Base-by-base conservation (phyloP, 2,797 vertebrate genomes). In the Rhynchotus rufescens region DNA sequence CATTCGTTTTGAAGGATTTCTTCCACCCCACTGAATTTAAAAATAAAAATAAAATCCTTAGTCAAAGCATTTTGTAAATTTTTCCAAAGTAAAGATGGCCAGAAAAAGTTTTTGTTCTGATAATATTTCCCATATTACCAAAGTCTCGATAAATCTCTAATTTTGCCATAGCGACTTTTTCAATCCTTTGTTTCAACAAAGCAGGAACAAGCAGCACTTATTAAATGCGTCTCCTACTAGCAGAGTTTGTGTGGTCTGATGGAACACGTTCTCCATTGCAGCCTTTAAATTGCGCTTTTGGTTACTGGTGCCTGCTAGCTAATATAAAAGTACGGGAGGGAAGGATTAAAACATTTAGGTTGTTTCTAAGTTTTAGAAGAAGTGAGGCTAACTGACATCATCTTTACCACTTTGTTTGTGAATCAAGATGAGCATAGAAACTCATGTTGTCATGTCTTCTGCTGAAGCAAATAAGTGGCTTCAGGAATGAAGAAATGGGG, bases 81-180 rank as follows among this genome's bases (percentile, higher is more conserved):
- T 89, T 94, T 68, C 9, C 10, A 20, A 83, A 92, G 36, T 9
- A 60, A 40, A 54, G 45, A 7, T 67, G 16, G 22, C 62, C 69
- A 86, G 23, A 94, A 91, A 88, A 23, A 16, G 12, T 76, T 77
- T 89, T 80, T 23, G 32, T 93, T 93, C 47, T 60, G 45, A 61
- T 79, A 69, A 14, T 71, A 56, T 68, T 60, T 65, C 19, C 64
- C 74, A 15, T 38, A 44, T 77, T 54, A 74, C 6, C 32, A 79
- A 9, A 13, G 8, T 28, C 28, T 54, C 85, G 19, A 59, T 83
- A 49, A 28, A 15, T 26, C 73, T 84, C 49, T 84, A 38, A n/a
- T 80, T 82, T 54, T 90, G 15, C 1, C 15, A 6, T 25, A 19
- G 21, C 34, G 80, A 73, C 26, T 38, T 89, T 69, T 79, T 15